Base-by-base conservation (phyloP, 2,797 vertebrate species). In the Limosa lapponica region DNA sequence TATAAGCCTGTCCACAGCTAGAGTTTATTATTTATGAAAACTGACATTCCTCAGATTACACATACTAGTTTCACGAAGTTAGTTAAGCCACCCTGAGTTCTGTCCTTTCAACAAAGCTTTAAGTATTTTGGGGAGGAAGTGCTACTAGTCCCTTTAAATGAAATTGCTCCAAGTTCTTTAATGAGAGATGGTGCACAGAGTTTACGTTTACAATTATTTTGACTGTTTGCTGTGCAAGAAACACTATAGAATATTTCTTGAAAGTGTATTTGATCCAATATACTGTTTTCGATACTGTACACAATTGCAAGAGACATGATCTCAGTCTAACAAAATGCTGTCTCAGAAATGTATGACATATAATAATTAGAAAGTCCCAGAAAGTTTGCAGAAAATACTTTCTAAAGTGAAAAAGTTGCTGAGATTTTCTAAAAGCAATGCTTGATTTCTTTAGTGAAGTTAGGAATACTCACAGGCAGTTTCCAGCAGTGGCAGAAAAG, bases 401-500 rank as follows among this genome's bases (percentile, higher is more conserved):
- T 32, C 27, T 46, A 0, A 19, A 89, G 17, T 4, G 2, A 37
- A n/a, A 41, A 74, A 89, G 18, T 30, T 36, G 8, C 13, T 72
- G 11, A 36, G 16, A 13, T 64, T 91, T 82, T 77, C 49, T 5
- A 32, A 32, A 66, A 57, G 2, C 41, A 48, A 8, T 0, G 0
- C 24, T 61, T n/a, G 1, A 46, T 85, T 71, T 81, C 59, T 73
- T 64, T 6, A 39, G 37, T 41, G 52, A 73, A 49, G 51, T 54
- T 36, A 3, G 3, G 32, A 78, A 77, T 93, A 99, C 99, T 99
- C 94, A 99, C 99, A 99, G 43, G 99, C 98, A 22, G 98, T 98
- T 97, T 99, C 99, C 89, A 99, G 84, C 71, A 99, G 97, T 2
- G 99, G 99, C 95, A 99, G 97, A 97, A 99, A 99, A 16, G 99